Evolutionary conservation across 2,797 vertebrate genomes (phyloP), one percentile per base, ranked within the genome.

Genomic region (Steatocranus sp.): DNA sequence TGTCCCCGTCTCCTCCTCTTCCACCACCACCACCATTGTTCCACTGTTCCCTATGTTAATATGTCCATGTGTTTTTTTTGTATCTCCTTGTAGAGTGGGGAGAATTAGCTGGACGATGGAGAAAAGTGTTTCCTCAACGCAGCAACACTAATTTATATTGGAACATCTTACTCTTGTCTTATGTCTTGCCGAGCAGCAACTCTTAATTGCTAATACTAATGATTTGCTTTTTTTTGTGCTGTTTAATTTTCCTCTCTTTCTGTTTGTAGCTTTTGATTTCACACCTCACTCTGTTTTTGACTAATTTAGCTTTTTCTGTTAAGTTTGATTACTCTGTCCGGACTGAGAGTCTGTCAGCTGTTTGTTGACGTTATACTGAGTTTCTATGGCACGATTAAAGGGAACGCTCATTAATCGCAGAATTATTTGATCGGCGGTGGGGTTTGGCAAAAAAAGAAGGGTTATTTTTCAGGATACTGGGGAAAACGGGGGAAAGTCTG

Each of bases 81-180:
- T 96, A 95, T 96, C 94, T 96, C 94, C 94, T 95, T 96, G 92
- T 96, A 96, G 95, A 96, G 88, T 94, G 94, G 94, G 87, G 93
- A 95, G 86, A 94, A 89, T 95, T 96, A 96, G 95, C 94, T 94
- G 95, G 94, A 95, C 87, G 89, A 83, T 88, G 95, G 94, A 95
- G 92, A 92, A 91, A 92, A 77, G 94, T 93, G 86, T 91, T 73
- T 95, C 93, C 92, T 91, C 91, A 95, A 88, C 92, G 89, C 94
- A 94, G 93, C 94, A 83, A 86, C 91, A 86, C 91, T 96, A 92
- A 94, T 94, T 95, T 93, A 92, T 93, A 93, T 89, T 74, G 90
- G 93, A 94, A 93, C 91, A 84, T 88, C 75, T 90, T 76, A 58
- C 88, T 86, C 54, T 66, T 90, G 79, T 84, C 75, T 81, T 30